Evolutionary conservation across 2,797 vertebrate species (phyloP), one percentile per base, ranked within the genome.

Genomic region (Ceryle rudis): DNA sequence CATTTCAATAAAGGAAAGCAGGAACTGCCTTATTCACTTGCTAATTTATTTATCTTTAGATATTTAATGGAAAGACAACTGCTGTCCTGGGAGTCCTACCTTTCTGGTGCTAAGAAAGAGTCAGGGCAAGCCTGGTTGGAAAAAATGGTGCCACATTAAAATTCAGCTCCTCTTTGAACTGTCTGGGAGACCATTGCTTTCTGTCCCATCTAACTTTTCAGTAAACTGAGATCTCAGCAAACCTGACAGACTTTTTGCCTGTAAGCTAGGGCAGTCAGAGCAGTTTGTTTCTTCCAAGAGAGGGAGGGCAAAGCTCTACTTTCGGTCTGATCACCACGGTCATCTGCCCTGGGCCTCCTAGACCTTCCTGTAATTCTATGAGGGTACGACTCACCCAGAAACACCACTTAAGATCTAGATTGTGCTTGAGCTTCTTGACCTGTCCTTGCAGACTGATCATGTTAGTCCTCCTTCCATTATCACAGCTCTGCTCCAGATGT

Each of bases 21-120:
- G n/a, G 10, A 64, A 64, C 16, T 88, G 37, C n/a, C 37, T 88
- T 85, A 88, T 28, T 62, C 57, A 62, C 19, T 83, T 35, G 14
- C 14, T 88, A 49, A 81, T 82, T 75, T 72, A 58, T 86, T 89
- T 85, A 44, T 75, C 31, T 67, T 73, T 61, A 93, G 39, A 82
- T 78, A 60, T 2, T 22, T 11, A n/a, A n/a, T 35, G 31, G 37
- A 71, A 84, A 47, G 13, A 61, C 12, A 72, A 33, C 15, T 58
- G 20, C 12, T 65, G 33, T 67, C 26, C 21, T 55, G 35, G 22
- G 31, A 87, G 2, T 4, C n/a, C 17, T 77, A 5, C 5, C 3
- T 79, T 75, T 89, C 46, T 79, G 14, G n/a, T 42, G 10, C 23
- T 75, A 75, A 23, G 39, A 73, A 86, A 78, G 14, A 57, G 19